Evolutionary conservation across 2,113 vertebrate genomes (phyloP), one percentile per base, ranked within the genome.

Genomic region (Abramis brama): DNA sequence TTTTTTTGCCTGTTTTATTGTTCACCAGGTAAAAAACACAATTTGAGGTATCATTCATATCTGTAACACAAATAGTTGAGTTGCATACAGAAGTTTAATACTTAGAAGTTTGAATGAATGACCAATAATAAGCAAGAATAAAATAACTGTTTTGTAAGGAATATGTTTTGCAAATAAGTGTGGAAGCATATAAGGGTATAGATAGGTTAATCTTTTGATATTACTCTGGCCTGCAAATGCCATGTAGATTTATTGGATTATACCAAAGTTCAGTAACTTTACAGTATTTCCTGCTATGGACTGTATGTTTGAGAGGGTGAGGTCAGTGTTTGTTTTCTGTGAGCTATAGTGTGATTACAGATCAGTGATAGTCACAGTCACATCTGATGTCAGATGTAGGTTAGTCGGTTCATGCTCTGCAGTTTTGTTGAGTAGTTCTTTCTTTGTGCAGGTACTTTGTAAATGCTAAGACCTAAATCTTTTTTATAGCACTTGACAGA

Each of bases 121-220:
- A 25, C 21, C 59, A 60, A 60, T 60, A 60, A 60, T 55, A n/a
- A n/a, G 59, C 59, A 25, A 60, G 9, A 60, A 60, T 25, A 62
- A n/a, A 62, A 62, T 25, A 55, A 78, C 47, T 55, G 55, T 68
- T 86, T 23, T 82, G 77, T 62, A 78, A 55, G 57, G 33, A 68
- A 80, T 70, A 45, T 36, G 11, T 77, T 19, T 27, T 85, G 74
- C 77, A 82, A 78, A 57, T 27, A 33, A 85, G 11, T 75, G 59
- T 62, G 68, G 80, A 75, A 75, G 33, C 19, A 9, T 66, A 36
- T 62, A 70, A 47, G 43, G 10, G 45, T 27, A n/a, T 43, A 80
- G 47, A 47, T 55, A 47, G 52, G 3, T 78, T 66, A 60, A 60
- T 70, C n/a, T 13, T 23, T 59, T 8, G 21, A 33, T 1, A 57